Evolutionary conservation across 2,797 vertebrate genomes (phyloP).

Genomic region (Xerus rutilus): DNA sequence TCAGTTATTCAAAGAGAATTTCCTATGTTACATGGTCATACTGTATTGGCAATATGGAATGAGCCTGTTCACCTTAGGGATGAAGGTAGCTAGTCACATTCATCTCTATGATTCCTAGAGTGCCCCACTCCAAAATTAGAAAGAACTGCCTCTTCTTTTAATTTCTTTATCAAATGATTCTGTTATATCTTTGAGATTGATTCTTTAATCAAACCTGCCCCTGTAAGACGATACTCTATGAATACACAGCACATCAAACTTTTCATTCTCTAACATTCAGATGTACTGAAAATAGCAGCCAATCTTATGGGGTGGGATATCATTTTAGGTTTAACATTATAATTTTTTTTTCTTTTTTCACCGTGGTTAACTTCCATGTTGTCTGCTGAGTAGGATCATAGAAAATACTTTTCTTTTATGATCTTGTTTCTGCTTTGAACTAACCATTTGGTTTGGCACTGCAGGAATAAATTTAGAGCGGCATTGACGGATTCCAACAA

Average conservation of each 20-base stretch:
- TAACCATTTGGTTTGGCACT: neutral
- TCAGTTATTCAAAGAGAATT: conserved; percentile 75
- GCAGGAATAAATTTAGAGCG: conserved; percentile 56
- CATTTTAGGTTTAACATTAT: neutral
- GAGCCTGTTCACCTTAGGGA: neutral
- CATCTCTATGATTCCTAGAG: conserved; percentile 73
- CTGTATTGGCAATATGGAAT: conserved; percentile 61
- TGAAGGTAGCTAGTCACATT: conserved; percentile 71
- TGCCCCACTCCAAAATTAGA: conserved; percentile 73
- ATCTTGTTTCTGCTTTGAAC: conserved; percentile 38
- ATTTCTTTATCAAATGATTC: conserved; percentile 80
- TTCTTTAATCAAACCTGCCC: conserved; percentile 76
- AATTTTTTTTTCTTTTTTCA: neutral
- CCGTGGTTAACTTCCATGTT: conserved; percentile 24
- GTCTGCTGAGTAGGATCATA: neutral
- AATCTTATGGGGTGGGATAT: neutral
- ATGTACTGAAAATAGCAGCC: conserved; percentile 17
- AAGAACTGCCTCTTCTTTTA: conserved; percentile 46
- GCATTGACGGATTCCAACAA: neutral
- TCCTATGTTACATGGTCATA: conserved; percentile 71
- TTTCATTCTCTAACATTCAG: neutral
- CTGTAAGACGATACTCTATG: conserved; percentile 28
- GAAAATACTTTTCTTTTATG: conserved; percentile 9
- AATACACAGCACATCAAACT: conserved; percentile 57
- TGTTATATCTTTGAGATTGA: conserved; percentile 72